Evolutionary conservation across 2,797 vertebrate genomes (phyloP).

Genomic region (Tenualosa thibaudeaui): DNA sequence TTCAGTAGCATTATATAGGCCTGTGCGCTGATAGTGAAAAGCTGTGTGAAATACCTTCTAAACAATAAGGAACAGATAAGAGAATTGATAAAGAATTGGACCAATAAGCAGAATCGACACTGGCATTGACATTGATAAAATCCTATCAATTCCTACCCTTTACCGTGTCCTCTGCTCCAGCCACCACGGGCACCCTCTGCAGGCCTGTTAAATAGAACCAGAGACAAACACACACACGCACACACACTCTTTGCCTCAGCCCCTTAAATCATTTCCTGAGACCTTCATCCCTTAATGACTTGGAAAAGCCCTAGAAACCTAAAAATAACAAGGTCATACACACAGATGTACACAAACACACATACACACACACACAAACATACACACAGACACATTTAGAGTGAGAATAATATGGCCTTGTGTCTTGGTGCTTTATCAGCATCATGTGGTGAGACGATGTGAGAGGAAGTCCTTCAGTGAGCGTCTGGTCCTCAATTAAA

Average conservation of each 20-base stretch:
- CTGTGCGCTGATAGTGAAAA: too few species aligned
- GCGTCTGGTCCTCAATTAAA: neutral
- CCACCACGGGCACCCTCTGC: neutral
- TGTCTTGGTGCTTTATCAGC: neutral
- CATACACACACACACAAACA: neutral
- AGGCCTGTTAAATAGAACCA: neutral
- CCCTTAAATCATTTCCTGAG: neutral
- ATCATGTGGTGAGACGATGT: neutral
- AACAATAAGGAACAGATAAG: too few species aligned
- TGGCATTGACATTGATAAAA: too few species aligned
- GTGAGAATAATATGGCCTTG: neutral
- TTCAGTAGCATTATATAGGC: too few species aligned
- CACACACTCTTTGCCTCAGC: neutral
- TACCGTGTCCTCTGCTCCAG: neutral
- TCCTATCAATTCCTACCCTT: too few species aligned
- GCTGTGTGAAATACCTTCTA: too few species aligned
- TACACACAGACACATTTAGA: neutral
- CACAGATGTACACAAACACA: neutral
- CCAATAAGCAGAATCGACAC: too few species aligned
- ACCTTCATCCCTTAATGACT: neutral
- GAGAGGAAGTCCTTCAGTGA: neutral
- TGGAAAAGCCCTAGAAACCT: neutral
- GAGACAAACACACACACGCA: neutral
- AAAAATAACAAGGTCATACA: neutral
- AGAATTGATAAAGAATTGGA: too few species aligned